Evolutionary conservation across 2,797 vertebrate genomes (phyloP).

Genomic region (Mionectes olivaceus): DNA sequence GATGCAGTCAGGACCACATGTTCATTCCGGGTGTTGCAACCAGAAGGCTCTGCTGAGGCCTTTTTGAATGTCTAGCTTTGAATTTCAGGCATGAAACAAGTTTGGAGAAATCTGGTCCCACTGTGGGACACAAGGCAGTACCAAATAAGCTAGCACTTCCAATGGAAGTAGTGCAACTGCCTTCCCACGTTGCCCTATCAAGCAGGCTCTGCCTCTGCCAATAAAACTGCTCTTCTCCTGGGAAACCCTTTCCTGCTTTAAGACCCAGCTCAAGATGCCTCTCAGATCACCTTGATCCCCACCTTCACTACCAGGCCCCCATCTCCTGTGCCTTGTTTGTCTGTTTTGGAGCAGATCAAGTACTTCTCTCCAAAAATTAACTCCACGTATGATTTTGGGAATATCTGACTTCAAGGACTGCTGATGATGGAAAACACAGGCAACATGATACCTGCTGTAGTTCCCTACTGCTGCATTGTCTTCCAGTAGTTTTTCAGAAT

Average conservation of each 20-base stretch:
- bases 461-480: background rate
- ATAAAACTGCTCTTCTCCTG: background rate
- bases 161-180: background rate
- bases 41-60: background rate
- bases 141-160: background rate
- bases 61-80: background rate
- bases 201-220: background rate
- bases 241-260: background rate
- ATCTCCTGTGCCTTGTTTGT: background rate
- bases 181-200: background rate
- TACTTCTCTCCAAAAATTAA: background rate
- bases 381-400: background rate
- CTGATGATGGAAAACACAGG: background rate
- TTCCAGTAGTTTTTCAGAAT: background rate
- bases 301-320: background rate
- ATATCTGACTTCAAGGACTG: background rate
- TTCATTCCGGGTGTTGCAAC: background rate
- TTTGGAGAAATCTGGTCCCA: background rate
- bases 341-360: background rate
- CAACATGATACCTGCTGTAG: background rate
- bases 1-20: background rate
- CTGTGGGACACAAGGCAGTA: background rate
- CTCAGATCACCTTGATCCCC: background rate
- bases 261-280: background rate
- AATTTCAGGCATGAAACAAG: background rate